Conservation (phyloP, 2,888 invertebrate species). For the Pediacus dermestoides region DNA sequence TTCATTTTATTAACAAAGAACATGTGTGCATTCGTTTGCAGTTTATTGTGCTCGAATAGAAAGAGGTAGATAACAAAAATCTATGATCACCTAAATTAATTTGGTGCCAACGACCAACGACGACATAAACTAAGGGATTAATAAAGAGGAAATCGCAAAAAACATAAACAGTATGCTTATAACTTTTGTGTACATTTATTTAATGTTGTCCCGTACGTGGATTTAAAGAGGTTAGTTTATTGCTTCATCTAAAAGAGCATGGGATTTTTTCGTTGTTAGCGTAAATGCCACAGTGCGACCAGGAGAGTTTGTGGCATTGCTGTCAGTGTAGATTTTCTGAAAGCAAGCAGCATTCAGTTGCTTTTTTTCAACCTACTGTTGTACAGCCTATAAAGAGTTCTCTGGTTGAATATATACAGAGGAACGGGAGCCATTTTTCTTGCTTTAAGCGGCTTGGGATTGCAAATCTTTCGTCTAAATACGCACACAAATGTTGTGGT, state of each 20-base stretch:
- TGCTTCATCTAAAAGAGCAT: constrained; percentile 23
- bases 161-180: constrained; percentile 17
- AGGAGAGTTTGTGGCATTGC: constrained; percentile 26
- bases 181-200: constrained; percentile 11
- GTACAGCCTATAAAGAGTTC: constrained; percentile 32
- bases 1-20: constrained; percentile 7
- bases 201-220: constrained; percentile 13
- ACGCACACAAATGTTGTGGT: too few relatives aligned
- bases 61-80: constrained; percentile 5
- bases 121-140: constrained; percentile 1
- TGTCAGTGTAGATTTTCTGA: constrained; percentile 29
- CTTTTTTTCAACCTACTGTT: constrained; percentile 28
- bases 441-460: constrained; percentile 26
- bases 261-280: constrained; percentile 26
- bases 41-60: constrained; percentile 3
- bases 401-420: too few relatives aligned
- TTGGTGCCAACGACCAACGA: constrained; percentile 3
- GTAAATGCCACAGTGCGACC: constrained; percentile 24
- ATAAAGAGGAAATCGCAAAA: constrained; percentile 9
- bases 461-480: too few relatives aligned
- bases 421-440: constrained; percentile 32
- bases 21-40: constrained; percentile 1
- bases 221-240: constrained; percentile 28
- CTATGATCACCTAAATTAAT: constrained; percentile 5
- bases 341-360: constrained; percentile 31